A percentile compares a stretch with the other conserved stretches of the same genome.
Conservation (phyloP, 1,140 invertebrate genomes). For the Dreissena polymorpha region DNA sequence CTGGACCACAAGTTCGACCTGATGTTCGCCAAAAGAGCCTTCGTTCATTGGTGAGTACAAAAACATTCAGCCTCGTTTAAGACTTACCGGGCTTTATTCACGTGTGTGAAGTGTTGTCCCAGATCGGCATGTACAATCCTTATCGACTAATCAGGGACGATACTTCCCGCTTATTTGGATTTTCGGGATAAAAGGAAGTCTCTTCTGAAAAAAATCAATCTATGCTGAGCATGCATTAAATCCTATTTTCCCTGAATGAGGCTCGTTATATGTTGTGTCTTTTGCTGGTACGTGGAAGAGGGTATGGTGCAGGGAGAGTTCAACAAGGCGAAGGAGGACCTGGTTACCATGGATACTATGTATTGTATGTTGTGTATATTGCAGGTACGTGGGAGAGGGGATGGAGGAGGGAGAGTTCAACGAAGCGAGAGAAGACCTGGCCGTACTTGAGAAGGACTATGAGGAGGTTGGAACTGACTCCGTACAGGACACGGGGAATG, state of each 20-base stretch:
- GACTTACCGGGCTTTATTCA: slow-evolving; percentile 74
- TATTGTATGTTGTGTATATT: slow-evolving; percentile 66
- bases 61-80: slow-evolving; percentile 81
- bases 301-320: slow-evolving; percentile 86
- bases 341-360: slow-evolving; percentile 89
- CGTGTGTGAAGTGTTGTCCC: too few species aligned
- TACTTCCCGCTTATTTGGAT: too few species aligned
- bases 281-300: slow-evolving; percentile 80
- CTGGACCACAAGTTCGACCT: slow-evolving; percentile 84
- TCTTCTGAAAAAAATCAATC: too few species aligned
- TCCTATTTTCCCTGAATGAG: too few species aligned
- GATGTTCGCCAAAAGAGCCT: slow-evolving; percentile 82
- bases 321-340: slow-evolving; percentile 89
- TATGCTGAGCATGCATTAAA: too few species aligned
- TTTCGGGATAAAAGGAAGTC: background rate
- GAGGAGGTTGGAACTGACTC: slow-evolving; percentile 86
- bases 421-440: slow-evolving; percentile 90
- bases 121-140: background rate
- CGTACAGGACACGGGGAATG: slow-evolving; percentile 62
- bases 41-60: slow-evolving; percentile 78
- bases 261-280: background rate
- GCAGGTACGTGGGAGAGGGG: slow-evolving; percentile 82
- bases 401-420: slow-evolving; percentile 84
- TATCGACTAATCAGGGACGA: too few species aligned
- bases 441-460: slow-evolving; percentile 89